A percentile compares a stretch with the other conserved stretches of the same genome.
phyloP scores from a whole-genome alignment of 2,888 invertebrate genomes.

The Scelioninae gen. 1 region DNA sequence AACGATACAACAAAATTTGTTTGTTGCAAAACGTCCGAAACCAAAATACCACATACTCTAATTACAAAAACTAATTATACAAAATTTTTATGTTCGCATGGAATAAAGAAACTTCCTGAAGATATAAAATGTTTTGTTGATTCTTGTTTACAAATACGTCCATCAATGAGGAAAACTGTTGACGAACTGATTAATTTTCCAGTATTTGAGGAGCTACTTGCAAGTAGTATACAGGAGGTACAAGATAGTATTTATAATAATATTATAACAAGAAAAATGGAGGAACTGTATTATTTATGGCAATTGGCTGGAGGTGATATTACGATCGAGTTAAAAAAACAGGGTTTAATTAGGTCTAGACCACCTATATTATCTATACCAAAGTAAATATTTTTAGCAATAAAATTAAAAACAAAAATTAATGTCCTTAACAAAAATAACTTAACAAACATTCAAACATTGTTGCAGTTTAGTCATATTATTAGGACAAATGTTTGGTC shows the following conservation, averaged over 20 bases:
- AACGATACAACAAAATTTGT: no score
- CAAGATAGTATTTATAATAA: conserved; percentile 84
- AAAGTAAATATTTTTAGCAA: conserved; percentile 88
- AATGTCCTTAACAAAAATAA: no score
- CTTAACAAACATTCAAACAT: no score
- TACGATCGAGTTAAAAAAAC: conserved; percentile 94
- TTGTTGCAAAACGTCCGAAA: no score
- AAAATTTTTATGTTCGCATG: background rate
- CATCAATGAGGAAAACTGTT: conserved; percentile 87
- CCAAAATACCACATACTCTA: no score
- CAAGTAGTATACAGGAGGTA: conserved; percentile 75
- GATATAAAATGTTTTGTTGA: conserved; percentile 88
- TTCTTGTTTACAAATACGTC: conserved; percentile 89
- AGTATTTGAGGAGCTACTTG: conserved; percentile 85
- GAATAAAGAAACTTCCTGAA: conserved; percentile 86
- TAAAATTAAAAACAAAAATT: no score
- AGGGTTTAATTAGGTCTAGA: conserved; percentile 94
- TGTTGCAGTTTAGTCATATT: conserved; percentile 90
- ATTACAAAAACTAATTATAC: conserved; percentile 11
- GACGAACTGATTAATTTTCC: conserved; percentile 86
- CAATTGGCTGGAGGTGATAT: conserved; percentile 98
- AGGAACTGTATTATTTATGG: conserved; percentile 97
- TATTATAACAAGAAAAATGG: conserved; percentile 86
- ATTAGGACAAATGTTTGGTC: conserved; percentile 93
- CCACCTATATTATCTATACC: conserved; percentile 92